A percentile compares a stretch with the other conserved stretches of the same genome.
Evolutionary conservation across 2,113 vertebrate genomes (phyloP).

Genomic region (Python bivittatus): DNA sequence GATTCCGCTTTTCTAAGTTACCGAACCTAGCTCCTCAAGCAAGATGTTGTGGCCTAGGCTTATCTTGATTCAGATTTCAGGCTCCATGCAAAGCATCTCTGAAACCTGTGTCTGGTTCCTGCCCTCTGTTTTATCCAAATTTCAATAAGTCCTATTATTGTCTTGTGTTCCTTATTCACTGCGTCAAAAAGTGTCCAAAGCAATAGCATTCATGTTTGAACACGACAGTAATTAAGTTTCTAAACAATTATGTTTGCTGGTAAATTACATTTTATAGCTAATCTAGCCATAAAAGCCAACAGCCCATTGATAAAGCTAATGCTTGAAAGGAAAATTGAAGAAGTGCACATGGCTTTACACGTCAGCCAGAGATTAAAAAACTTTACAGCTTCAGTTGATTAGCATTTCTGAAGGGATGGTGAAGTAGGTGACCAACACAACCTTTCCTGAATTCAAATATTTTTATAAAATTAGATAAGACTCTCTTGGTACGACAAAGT

Average conservation of each 20-base stretch:
- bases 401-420: neutral
- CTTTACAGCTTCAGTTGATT: neutral
- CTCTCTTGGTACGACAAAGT: neutral
- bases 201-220: neutral
- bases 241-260: slow-evolving; percentile 26
- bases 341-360: slow-evolving; percentile 14
- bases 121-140: neutral
- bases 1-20: too few relatives aligned
- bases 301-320: slow-evolving; percentile 54
- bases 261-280: slow-evolving; percentile 57
- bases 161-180: neutral
- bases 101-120: neutral
- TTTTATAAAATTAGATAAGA: neutral
- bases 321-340: slow-evolving; percentile 18
- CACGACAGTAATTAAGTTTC: slow-evolving; percentile 30
- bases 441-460: neutral
- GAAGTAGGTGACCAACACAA: neutral
- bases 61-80: neutral
- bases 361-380: slow-evolving; percentile 1
- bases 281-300: slow-evolving; percentile 57
- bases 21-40: neutral
- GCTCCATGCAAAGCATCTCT: neutral
- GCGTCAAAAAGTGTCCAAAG: neutral
- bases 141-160: neutral
- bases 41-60: neutral